Base-by-base conservation (phyloP, 2,113 vertebrate genomes). In the Macquaria australasica region DNA sequence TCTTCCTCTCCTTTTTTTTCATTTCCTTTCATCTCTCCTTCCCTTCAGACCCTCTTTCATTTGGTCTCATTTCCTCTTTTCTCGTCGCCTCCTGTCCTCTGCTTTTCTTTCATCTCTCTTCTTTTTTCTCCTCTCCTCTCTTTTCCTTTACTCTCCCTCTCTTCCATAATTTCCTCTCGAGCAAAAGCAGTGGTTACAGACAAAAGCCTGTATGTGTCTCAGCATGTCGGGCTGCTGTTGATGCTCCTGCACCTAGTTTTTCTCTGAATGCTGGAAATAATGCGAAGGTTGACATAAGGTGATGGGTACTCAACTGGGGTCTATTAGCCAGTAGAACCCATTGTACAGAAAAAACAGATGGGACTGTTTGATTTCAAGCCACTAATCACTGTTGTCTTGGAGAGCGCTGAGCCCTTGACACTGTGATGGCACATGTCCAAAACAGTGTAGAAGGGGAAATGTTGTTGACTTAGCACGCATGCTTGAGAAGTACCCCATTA, bases 1-100 rank as follows among this genome's bases (percentile, higher is more conserved):
- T 53, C 74, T 58, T 73, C 59, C 14, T 51, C 76, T 59, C 9
- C 63, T 28, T 58, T 82, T 73, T 63, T 83, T 56, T 82, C 45
- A 82, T 84, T 79, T 84, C 77, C 79, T 82, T 85, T 89, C 63
- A 76, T 88, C 79, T 79, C 39, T 78, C 69, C 59, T 71, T 76
- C 48, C 31, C 71, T 83, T 59, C 55, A 62, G 15, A 69, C 6
- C 37, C 66, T 63, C 50, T 72, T 81, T 79, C 73, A 88, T 79
- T 87, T 43, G 45, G 43, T 83, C 62, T 86, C 77, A 85, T 90
- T 79, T 72, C 74, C 82, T 87, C 45, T 84, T 58, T 50, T 76
- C 31, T 68, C 43, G 23, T 53, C 6, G 4, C 64, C 69, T 59
- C 76, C 58, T 80, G 59, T 77, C n/a, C 60, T 66, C 56, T 76